Base-by-base conservation (phyloP, 2,888 invertebrate species). In the Agonopterix arenella region DNA sequence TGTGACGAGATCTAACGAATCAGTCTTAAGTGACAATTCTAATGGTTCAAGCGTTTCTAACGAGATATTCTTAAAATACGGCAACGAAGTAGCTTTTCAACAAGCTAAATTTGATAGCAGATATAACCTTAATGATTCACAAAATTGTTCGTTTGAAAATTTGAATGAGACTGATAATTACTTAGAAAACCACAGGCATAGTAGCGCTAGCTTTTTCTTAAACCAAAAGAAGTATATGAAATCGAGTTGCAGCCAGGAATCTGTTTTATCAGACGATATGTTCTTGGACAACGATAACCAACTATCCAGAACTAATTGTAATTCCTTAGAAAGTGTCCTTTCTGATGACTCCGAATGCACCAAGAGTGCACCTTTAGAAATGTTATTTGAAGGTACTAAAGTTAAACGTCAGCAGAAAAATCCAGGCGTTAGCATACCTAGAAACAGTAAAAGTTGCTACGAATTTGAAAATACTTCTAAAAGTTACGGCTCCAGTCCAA, bases 131-230 rank as follows among this genome's bases (percentile, higher is more conserved):
- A 81, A 82, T 40, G 85, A 88, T 59, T 89, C 89, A 0, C 86
- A 85, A 52, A 89, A 89, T 50, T 85, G 88, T 55, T 89, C 89
- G 0, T 84, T 68, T 51, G 90, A 90, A 61, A 90, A 90, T 50
- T 62, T 90, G 0, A 69, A 89, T 44, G 89, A 80, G 45, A 65
- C 74, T 0, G 79, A 88, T 49, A 66, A 75, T 7, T 88, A 86
- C 64, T 70, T 92, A 44, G 92, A 92, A 50, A 90, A 90, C 1
- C 91, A 92, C 46, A 80, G 92, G 37, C 92, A 92, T 47, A 95
- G 93, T 43, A 94, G 95, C 63, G 95, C 95, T 4, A 95, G 95
- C 63, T 96, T 96, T 81, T 96, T 95, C 62, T 73, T 96, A 18
- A 94, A 94, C 50, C 93, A 92, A 50, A 91, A 92, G 57, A 91